Evolutionary conservation across 2,113 vertebrate species (phyloP), one percentile per base, ranked within the genome.

Genomic region (Bujurquina vittata): DNA sequence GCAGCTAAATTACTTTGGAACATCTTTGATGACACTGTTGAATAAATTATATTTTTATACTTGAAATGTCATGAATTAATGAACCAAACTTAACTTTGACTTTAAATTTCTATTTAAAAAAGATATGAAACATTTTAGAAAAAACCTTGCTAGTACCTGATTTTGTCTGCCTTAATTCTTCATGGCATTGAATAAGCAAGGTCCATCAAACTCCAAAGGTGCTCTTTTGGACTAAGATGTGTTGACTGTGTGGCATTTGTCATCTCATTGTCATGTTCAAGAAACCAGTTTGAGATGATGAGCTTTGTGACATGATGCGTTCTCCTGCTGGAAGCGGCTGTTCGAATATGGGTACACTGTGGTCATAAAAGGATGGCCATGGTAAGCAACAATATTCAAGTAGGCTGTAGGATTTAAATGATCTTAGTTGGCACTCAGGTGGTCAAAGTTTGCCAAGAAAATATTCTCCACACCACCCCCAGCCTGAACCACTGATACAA

Each of bases 1-100:
- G 74, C 60, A 52, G 60, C 80, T 20, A 78, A 43, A 77, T 80
- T 22, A 43, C 31, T 49, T 65, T 15, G 4, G 6, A 58, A 31
- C 37, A 33, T 84, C 57, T 82, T 84, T 80, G 49, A 87, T 81
- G 26, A 3, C 26, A 46, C 15, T 15, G 11, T 4, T 37, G 18
- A 46, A 77, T 29, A 18, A 31, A 77, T 69, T 69, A 0, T 7
- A 29, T 14, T 72, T 52, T 72, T 4, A 14, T 69, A 17, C 5
- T 49, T 69, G 0, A 29, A 49, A 23, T 4, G 10, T 67, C 26
- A 29, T 3, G 63, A 46, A 26, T 0, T 29, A 43, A 29, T 49
- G 0, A 52, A 46, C 14, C 5, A 1, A 46, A 15, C 29, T 69
- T 20, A 8, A 17, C 29, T 72, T 29, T 31, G 29, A 69, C 11